phyloP scores from a whole-genome alignment of 2,797 vertebrate genomes.

The Sebastes alutus region DNA sequence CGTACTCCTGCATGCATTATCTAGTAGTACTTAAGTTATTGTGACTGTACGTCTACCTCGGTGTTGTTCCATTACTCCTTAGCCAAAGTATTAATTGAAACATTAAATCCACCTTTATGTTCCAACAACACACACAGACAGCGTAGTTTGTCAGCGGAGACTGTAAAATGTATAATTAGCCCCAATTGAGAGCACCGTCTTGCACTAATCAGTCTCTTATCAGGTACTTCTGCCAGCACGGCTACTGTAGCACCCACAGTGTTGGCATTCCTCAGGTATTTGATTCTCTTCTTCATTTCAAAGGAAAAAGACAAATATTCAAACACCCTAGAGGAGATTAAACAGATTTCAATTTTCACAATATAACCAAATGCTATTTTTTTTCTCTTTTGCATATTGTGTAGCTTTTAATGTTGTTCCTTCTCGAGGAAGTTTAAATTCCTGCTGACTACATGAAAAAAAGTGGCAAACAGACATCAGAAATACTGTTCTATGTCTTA shows the following conservation, averaged over 20 bases:
- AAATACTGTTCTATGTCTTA: neutral
- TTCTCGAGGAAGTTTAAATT: neutral
- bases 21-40: neutral
- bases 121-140: neutral
- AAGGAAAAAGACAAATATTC: neutral
- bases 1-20: neutral
- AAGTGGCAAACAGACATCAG: neutral
- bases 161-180: slow-evolving; percentile 47
- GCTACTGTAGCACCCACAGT: neutral
- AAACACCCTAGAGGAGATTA: neutral
- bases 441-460: neutral
- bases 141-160: slow-evolving; percentile 7
- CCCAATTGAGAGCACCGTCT: slow-evolving; percentile 14
- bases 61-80: neutral
- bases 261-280: neutral
- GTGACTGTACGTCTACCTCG: neutral
- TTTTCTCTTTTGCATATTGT: neutral
- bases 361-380: neutral
- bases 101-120: slow-evolving; percentile 31
- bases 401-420: neutral
- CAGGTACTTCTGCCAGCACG: neutral
- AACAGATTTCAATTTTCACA: neutral
- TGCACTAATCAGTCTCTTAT: slow-evolving; percentile 25
- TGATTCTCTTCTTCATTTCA: neutral
- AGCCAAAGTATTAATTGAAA: slow-evolving; percentile 21